Evolutionary conservation across 2,797 vertebrate species (phyloP).

Genomic region (Parambassis ranga): DNA sequence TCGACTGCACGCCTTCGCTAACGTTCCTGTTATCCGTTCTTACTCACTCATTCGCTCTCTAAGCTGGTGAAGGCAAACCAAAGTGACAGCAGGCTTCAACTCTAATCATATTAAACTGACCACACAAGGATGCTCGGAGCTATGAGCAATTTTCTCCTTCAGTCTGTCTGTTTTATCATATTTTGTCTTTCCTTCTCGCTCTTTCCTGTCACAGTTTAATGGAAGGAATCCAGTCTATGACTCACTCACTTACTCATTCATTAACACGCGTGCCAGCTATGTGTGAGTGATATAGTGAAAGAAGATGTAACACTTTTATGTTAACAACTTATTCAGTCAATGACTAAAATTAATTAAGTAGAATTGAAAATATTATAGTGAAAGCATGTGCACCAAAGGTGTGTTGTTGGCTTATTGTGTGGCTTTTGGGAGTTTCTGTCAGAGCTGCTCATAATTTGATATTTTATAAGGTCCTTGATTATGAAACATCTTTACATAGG

Average conservation of each 20-base stretch:
- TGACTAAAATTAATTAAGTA: too few species aligned
- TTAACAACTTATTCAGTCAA: too few species aligned
- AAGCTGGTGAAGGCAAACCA: constrained; percentile 55
- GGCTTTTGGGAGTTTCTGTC: too few species aligned
- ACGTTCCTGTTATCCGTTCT: constrained; percentile 19
- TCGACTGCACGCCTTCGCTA: constrained; percentile 17
- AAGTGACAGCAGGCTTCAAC: constrained; percentile 75
- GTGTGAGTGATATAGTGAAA: constrained; percentile 31
- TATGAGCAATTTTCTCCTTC: constrained; percentile 40
- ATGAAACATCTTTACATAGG: too few species aligned
- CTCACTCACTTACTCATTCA: constrained; percentile 60
- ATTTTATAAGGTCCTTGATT: too few species aligned
- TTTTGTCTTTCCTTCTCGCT: constrained; percentile 24
- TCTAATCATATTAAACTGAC: constrained; percentile 74
- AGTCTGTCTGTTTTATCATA: constrained; percentile 37
- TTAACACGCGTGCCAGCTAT: constrained; percentile 34
- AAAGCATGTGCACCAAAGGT: too few species aligned
- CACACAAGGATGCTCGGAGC: constrained; percentile 65
- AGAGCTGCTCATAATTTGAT: background rate
- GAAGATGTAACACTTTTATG: constrained; percentile 12
- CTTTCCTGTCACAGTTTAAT: constrained; percentile 46
- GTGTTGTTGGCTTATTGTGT: too few species aligned
- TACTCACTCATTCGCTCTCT: constrained; percentile 34
- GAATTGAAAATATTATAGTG: too few species aligned
- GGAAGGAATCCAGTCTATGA: constrained; percentile 55